Base-by-base conservation (phyloP, 2,797 vertebrate species). In the Aplochiton taeniatus region DNA sequence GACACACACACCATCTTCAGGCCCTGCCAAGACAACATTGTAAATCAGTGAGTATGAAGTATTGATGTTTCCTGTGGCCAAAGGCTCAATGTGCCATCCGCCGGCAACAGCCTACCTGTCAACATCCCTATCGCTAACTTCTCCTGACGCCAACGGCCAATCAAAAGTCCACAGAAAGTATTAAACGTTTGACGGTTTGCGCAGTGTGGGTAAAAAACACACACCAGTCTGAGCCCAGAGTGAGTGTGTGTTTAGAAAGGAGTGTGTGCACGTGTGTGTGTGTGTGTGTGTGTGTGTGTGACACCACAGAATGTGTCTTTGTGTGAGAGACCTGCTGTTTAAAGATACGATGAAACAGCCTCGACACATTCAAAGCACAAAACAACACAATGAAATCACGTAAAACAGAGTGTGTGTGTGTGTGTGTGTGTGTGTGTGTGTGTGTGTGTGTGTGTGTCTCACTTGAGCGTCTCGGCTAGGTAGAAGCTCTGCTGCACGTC, bases 401-500 rank as follows among this genome's bases (percentile, higher is more conserved):
- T n/a, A n/a, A n/a, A n/a, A n/a, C n/a, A n/a, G n/a, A n/a, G 8
- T 18, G 44, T 48, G 12, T 43, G 0, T 45, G 51, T 71, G 51
- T 52, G 49, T 8, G 59, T 16, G 60, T 8, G 63, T 9, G 9
- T 11, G 31, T 58, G 17, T 57, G 47, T 58, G 59, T 54, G 42
- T 56, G 55, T 60, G 61, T 49, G 73, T 18, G 67, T 48, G 58
- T 19, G 56, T 51, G 66, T 14, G 51, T 88, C 94, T 95, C 92
- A 99, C 97, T 99, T 99, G 65, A 99, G 94, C 0, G 97, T 99
- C 88, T 99, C 97, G 7, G 97, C 95, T 81, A 98, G 85, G 91
- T 93, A 99, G 89, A 99, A 99, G 85, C 97, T 99, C 87, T 99
- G 97, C 70, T 99, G 97, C 8, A 99, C 97, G 0, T 99, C 96